A percentile compares a stretch with the other conserved stretches of the same genome.
phyloP scores from a whole-genome alignment of 2,797 vertebrate species.

The Sarcoramphus papa region DNA sequence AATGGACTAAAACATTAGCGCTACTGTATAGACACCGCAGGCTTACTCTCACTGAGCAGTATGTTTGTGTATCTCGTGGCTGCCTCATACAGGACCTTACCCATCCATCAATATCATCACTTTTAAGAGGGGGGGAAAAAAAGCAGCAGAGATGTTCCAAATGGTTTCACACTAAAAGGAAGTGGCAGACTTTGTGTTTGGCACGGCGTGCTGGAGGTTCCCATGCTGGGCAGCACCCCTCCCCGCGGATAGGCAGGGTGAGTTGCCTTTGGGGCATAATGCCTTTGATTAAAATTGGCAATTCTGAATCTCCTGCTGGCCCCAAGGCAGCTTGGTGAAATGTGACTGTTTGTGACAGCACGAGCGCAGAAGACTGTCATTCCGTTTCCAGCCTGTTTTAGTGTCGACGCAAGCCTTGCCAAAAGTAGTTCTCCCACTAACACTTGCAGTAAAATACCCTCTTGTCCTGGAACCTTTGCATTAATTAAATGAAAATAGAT shows the following conservation, averaged over 20 bases:
- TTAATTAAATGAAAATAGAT: background rate
- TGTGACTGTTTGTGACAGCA: background rate
- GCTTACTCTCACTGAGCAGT: background rate
- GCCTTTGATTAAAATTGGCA: background rate
- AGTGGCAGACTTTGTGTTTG: background rate
- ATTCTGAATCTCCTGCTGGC: background rate
- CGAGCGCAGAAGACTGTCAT: background rate
- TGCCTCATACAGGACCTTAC: constrained; percentile 16
- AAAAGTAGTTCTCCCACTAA: background rate
- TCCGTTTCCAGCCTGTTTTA: background rate
- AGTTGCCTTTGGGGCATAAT: background rate
- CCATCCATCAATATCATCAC: constrained; percentile 44
- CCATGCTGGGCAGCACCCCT: background rate
- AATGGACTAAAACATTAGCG: background rate
- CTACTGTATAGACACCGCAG: constrained; percentile 21
- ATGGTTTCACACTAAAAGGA: background rate
- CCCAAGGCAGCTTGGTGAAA: background rate
- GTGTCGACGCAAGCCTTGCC: background rate
- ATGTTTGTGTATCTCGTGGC: background rate
- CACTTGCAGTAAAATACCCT: background rate
- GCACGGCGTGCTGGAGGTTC: background rate
- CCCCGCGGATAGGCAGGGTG: background rate
- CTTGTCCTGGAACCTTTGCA: background rate
- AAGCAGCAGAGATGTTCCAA: background rate
- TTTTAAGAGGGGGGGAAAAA: background rate